Percentiles rank a stretch among this genome's conserved stretches.
Evolutionary conservation across 2,113 vertebrate genomes (phyloP).

Genomic region (Anseranas semipalmata): DNA sequence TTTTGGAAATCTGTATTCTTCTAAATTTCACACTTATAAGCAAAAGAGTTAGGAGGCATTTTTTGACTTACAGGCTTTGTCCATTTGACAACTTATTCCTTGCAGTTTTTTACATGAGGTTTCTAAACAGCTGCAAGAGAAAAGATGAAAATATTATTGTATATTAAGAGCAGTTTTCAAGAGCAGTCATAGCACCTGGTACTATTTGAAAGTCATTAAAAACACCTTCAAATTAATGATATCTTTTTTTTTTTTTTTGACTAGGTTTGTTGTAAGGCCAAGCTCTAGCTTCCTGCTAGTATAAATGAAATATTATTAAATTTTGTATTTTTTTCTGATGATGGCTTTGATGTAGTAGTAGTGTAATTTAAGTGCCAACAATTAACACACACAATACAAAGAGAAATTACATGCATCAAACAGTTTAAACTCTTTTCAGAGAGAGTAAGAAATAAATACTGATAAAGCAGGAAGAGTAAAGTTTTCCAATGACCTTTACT

Average conservation of each 20-base stretch:
- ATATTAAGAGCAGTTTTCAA: constrained; percentile 6
- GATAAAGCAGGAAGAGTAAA: neutral
- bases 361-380: neutral
- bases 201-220: neutral
- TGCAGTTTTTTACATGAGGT: neutral
- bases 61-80: neutral
- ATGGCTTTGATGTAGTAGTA: neutral
- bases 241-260: neutral
- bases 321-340: neutral
- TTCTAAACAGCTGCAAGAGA: neutral
- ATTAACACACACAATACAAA: neutral
- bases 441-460: neutral
- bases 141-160: neutral
- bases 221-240: neutral
- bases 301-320: neutral
- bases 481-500: neutral
- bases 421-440: neutral
- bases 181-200: neutral
- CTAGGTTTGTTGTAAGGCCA: neutral
- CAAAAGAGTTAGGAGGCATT: neutral
- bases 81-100: neutral
- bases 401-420: neutral
- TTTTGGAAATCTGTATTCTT: neutral
- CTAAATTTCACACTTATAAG: neutral
- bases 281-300: neutral